phyloP scores from a whole-genome alignment of 2,797 vertebrate genomes.

The Cossypha dichroa region DNA sequence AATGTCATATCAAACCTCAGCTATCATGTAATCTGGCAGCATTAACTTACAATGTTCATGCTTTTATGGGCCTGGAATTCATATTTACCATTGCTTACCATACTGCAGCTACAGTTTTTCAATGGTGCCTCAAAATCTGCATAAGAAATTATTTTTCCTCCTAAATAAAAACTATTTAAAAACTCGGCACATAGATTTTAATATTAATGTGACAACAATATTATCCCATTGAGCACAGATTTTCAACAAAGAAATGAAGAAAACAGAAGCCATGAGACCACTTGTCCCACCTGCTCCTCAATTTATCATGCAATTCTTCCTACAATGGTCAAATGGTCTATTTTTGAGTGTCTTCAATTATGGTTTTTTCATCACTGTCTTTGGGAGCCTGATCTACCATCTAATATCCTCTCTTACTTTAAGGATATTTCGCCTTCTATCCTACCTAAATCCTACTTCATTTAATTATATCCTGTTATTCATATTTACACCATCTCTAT shows the following conservation, averaged over 20 bases:
- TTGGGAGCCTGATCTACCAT: neutral
- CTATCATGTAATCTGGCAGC: constrained; percentile 69
- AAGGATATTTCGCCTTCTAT: neutral
- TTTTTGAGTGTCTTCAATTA: neutral
- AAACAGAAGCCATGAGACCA: neutral
- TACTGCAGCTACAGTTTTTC: neutral
- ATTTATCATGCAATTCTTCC: neutral
- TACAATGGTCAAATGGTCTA: neutral
- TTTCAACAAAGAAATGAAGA: neutral
- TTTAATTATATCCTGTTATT: neutral
- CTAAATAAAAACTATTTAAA: neutral
- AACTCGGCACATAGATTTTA: neutral
- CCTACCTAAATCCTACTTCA: neutral
- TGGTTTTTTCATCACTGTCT: neutral
- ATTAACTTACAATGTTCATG: constrained; percentile 55
- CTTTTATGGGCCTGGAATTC: constrained; percentile 18
- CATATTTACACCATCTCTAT: neutral
- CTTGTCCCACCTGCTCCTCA: neutral
- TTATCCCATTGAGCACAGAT: neutral
- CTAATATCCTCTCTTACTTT: neutral
- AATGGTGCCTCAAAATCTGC: neutral
- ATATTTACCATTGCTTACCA: neutral
- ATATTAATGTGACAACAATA: neutral
- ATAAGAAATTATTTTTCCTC: neutral
- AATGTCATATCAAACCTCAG: constrained; percentile 72